Evolutionary conservation across 2,888 invertebrate genomes (phyloP).

Genomic region (Pandemis heparana): DNA sequence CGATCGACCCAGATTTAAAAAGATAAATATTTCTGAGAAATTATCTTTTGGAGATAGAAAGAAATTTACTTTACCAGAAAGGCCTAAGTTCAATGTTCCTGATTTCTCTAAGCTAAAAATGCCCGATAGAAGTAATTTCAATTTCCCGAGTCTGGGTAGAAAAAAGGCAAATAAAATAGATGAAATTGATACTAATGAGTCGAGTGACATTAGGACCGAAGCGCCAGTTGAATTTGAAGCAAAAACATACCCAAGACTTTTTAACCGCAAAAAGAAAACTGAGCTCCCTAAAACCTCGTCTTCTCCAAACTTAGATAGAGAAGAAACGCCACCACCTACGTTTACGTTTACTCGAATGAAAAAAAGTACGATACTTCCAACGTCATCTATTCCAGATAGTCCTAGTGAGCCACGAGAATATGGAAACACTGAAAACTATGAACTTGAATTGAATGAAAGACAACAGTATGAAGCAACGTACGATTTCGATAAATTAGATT

Average conservation of each 20-base stretch:
- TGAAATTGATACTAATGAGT: conserved; percentile 70
- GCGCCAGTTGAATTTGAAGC: conserved; percentile 90
- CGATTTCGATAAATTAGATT: conserved; percentile 85
- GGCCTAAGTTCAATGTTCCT: conserved; percentile 82
- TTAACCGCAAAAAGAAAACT: conserved; percentile 79
- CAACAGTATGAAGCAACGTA: conserved; percentile 73
- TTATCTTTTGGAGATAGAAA: conserved; percentile 85
- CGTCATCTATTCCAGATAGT: conserved; percentile 75
- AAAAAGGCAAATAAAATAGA: conserved; percentile 77
- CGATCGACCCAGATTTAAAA: conserved; percentile 84
- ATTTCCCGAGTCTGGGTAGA: conserved; percentile 87
- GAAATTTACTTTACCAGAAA: conserved; percentile 87
- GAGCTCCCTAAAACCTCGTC: conserved; percentile 81
- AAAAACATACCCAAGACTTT: conserved; percentile 92
- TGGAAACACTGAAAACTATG: conserved; percentile 73
- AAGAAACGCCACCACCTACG: conserved; percentile 86
- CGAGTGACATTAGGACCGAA: conserved; percentile 73
- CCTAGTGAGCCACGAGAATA: conserved; percentile 78
- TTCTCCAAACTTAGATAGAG: conserved; percentile 80
- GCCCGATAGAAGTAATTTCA: conserved; percentile 87
- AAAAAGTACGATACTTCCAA: conserved; percentile 78
- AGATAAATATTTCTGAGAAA: conserved; percentile 81
- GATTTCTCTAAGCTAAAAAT: conserved; percentile 85
- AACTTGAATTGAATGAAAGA: conserved; percentile 71
- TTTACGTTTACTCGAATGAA: conserved; percentile 88